Conservation (phyloP, 92 coral and sea anemone genomes). For the Palythoa heliodiscus region DNA sequence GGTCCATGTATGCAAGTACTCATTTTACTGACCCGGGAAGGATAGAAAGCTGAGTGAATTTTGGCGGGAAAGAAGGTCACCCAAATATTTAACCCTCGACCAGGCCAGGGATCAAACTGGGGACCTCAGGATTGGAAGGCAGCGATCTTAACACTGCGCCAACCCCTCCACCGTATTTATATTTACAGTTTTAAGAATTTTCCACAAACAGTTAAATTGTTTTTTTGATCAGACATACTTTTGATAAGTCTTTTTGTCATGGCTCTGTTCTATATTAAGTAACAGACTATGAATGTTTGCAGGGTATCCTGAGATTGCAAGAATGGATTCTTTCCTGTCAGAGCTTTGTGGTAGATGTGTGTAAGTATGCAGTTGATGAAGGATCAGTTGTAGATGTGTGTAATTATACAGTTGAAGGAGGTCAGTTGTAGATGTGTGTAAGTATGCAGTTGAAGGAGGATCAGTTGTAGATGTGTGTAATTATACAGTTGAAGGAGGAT, state of each 20-base stretch:
- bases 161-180: too few species aligned
- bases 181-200: neutral
- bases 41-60: too few species aligned
- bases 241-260: neutral
- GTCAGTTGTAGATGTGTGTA: rapidly evolving
- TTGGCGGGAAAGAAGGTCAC: too few species aligned
- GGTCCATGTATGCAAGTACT: too few species aligned
- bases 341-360: constrained; percentile 55
- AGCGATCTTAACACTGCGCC: too few species aligned
- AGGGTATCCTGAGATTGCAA: constrained; percentile 84
- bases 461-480: neutral
- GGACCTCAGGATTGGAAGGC: too few species aligned
- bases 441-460: neutral
- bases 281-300: neutral
- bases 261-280: neutral
- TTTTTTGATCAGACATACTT: neutral
- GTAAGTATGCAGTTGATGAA: constrained; percentile 46
- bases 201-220: too few species aligned
- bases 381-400: neutral
- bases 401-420: neutral
- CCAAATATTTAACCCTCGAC: too few species aligned
- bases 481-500: neutral
- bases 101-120: too few species aligned
- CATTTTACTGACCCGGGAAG: too few species aligned
- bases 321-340: constrained; percentile 68